Base-by-base conservation (phyloP, 2,888 invertebrate species). In the Trissolcus japonicus region DNA sequence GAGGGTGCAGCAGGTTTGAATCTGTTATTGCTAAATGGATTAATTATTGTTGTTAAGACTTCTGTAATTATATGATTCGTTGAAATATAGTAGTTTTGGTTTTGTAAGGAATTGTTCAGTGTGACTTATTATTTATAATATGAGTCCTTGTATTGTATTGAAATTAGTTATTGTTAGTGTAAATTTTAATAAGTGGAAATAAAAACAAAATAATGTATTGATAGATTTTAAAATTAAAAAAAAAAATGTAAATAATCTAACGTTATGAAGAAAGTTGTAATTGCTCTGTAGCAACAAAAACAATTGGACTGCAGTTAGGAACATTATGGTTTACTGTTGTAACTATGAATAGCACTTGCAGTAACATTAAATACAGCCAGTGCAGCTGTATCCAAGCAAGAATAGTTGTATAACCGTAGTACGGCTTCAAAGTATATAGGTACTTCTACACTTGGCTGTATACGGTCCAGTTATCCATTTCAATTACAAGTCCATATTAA, bases 321-420 rank as follows among this genome's bases (percentile, higher is more conserved):
- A 41, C 66, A 66, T 57, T 51, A 57, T 41, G 57, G 43, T 59
- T 40, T 35, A 35, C 35, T 35, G 17, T 16, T 17, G 53, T 53
- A 67, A 67, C 59, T 59, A 35, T 50, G 59, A 59, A 59, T 59
- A 19, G 51, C 43, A 67, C 53, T 59, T 35, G 57, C 16, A 53
- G 19, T 35, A 55, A 40, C 56, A 40, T 55, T 56, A 48, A 55
- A 21, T 56, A 59, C n/a, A 16, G 53, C 67, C 17, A 59, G 53
- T 53, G 29, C 29, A 29, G 51, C 16, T 67, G 53, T 50, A 35
- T 43, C 25, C 48, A 14, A 14, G 29, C 29, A 59, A 59, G 53
- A 67, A 67, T 59, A 67, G 53, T 59, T 67, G 40, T 43, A 67
- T 67, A 67, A 59, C 59, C 51, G 29, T 9, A 59, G 59, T 21